These are phyloP conservation scores for Helicolenus hilgendorfi DNA, from an alignment of 2,797 vertebrate genomes.

Conservation along the genomic window DNA sequence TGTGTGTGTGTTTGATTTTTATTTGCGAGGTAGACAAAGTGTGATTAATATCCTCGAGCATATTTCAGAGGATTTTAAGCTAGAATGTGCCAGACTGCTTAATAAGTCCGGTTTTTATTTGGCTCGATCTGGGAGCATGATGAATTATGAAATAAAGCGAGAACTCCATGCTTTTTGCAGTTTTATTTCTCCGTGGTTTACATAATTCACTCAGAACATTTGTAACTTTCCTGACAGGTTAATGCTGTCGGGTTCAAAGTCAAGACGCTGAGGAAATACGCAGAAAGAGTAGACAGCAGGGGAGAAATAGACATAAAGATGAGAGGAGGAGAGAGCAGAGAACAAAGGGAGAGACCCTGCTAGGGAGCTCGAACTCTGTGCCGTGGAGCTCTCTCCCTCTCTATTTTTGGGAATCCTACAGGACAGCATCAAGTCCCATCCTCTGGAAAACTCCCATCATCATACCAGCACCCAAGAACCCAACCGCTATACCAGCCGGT, in stretches of 20 bases:
- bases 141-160: constrained; percentile 83
- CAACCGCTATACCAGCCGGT: not conserved
- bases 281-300: constrained; percentile 67
- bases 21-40: constrained; percentile 65
- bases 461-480: not conserved
- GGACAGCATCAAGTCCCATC: not conserved
- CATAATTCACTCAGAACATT: constrained; percentile 80
- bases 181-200: constrained; percentile 74
- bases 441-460: not conserved
- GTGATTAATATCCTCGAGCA: constrained; percentile 65
- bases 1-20: constrained; percentile 39
- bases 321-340: constrained; percentile 68
- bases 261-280: constrained; percentile 67
- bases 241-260: constrained; percentile 78
- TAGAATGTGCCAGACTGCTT: constrained; percentile 58
- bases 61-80: constrained; percentile 63
- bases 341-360: constrained; percentile 41
- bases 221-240: constrained; percentile 80
- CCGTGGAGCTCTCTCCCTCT: not conserved
- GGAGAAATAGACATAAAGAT: constrained; percentile 70
- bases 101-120: constrained; percentile 73
- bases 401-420: not conserved
- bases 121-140: constrained; percentile 60
- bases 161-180: constrained; percentile 60
- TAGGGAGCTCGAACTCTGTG: not conserved